These are phyloP conservation scores for Pampusana beccarii DNA, from an alignment of 2,113 vertebrate genomes.

Conservation along the genomic window DNA sequence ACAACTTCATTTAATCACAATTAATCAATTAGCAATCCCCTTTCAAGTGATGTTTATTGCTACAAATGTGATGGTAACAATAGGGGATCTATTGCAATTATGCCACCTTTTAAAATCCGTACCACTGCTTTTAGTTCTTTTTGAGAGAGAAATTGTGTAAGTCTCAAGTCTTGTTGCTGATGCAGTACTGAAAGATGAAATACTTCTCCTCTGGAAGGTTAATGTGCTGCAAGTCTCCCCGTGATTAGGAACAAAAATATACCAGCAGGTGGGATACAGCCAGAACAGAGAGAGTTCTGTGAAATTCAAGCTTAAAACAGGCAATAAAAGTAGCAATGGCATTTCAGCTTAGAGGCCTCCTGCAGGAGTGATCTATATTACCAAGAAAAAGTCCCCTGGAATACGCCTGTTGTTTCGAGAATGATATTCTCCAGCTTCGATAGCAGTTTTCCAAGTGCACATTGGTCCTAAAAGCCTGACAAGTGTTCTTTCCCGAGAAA, in stretches of 20 bases:
- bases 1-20: not conserved
- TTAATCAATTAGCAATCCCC: not conserved
- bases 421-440: not conserved
- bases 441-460: not conserved
- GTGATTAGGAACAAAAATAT: slow-evolving; percentile 63
- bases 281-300: slow-evolving; percentile 40
- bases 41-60: not conserved
- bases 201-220: slow-evolving; percentile 40
- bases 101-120: not conserved
- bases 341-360: slow-evolving; percentile 44
- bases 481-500: not conserved
- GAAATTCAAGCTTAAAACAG: slow-evolving; percentile 36
- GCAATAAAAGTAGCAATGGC: slow-evolving; percentile 41
- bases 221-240: slow-evolving; percentile 47
- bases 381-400: not conserved
- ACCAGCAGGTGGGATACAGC: slow-evolving; percentile 60
- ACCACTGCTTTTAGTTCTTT: not conserved
- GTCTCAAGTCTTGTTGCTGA: not conserved
- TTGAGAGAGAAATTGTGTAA: not conserved
- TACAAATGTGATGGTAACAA: not conserved
- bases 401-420: not conserved
- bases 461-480: not conserved
- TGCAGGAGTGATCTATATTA: slow-evolving; percentile 34
- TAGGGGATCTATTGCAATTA: not conserved
- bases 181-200: slow-evolving; percentile 42